Base-by-base conservation (phyloP, 2,113 vertebrate genomes). In the human (Homo sapiens) region DNA sequence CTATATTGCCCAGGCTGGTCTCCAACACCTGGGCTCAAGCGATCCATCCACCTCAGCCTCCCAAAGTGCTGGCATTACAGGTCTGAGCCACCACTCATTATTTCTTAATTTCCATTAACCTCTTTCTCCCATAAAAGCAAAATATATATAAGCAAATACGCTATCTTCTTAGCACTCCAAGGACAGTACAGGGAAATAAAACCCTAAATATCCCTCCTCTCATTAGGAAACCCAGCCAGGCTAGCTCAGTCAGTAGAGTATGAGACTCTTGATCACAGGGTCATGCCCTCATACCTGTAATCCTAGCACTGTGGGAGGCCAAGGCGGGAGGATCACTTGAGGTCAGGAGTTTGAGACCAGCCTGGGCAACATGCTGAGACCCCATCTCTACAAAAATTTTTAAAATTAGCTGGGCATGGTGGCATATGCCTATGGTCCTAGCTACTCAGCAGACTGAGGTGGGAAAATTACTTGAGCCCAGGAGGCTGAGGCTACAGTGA, bases 81-180 rank as follows among this genome's bases (percentile, higher is more conserved):
- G 27, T 30, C 5, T 64, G 61, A 64, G 27, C 61, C 12, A 64
- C 61, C 27, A 14, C 13, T 14, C 5, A 64, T 64, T 64, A 14
- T 73, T 95, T 92, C 95, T 84, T 40, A 61, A 86, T 55, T 95
- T 73, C 38, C 73, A 76, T n/a, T 79, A 79, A 96, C 52, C 5
- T 93, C 93, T 70, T 82, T 79, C 27, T 30, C 84, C 25, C n/a
- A 84, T 76, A 55, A 70, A 52, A 84, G 70, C 45, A 32, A 30
- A 68, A 59, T 38, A 45, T 52, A 20, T 32, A 25, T 38, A 14
- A 86, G 64, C 18, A 83, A 84, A 84, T 27, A 11, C 1, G 45
- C 0, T 45, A 52, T 13, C 78, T 88, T 30, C 83, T 76, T 27
- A 55, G 91, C 68, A 32, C 8, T 48, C 38, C 4, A 25, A 27